Conservation (phyloP, 2,113 vertebrate species). For the Salvelinus fontinalis region DNA sequence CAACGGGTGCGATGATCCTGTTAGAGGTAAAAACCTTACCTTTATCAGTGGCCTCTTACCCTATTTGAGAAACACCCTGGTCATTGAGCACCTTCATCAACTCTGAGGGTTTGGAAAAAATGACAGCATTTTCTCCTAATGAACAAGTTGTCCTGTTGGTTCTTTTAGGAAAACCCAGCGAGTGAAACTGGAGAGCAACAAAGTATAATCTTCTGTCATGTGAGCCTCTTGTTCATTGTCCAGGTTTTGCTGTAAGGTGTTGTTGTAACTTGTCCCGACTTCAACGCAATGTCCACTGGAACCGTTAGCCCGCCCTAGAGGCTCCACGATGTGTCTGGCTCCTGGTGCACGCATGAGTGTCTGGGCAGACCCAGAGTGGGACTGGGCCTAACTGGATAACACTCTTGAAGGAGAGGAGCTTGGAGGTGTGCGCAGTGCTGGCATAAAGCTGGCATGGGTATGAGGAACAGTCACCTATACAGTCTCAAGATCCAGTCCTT, state of each 20-base stretch:
- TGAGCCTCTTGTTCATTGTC: too few relatives aligned
- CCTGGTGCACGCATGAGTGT: background rate
- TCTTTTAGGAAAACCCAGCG: too few relatives aligned
- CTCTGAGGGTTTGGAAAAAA: background rate
- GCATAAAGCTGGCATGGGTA: slow-evolving; percentile 17
- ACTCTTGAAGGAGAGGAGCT: slow-evolving; percentile 35
- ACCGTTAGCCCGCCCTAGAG: background rate
- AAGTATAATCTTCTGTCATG: too few relatives aligned
- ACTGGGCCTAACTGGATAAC: background rate
- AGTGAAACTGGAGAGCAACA: too few relatives aligned
- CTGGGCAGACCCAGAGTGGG: background rate
- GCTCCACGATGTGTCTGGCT: background rate
- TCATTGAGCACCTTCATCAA: slow-evolving; percentile 43
- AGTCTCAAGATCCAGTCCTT: background rate
- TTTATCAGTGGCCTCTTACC: slow-evolving; percentile 14
- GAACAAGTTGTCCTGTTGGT: background rate
- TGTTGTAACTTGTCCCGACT: too few relatives aligned
- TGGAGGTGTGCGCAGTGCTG: slow-evolving; percentile 7
- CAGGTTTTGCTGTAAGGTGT: too few relatives aligned
- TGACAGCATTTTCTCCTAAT: too few relatives aligned
- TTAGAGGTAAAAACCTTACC: slow-evolving; percentile 43
- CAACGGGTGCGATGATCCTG: background rate
- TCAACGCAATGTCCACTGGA: background rate
- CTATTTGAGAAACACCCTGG: slow-evolving; percentile 40
- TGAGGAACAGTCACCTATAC: slow-evolving; percentile 11